Percentiles rank a stretch among this genome's conserved stretches.
Evolutionary conservation across 2,113 vertebrate genomes (phyloP).

Genomic region (Lagopus muta): DNA sequence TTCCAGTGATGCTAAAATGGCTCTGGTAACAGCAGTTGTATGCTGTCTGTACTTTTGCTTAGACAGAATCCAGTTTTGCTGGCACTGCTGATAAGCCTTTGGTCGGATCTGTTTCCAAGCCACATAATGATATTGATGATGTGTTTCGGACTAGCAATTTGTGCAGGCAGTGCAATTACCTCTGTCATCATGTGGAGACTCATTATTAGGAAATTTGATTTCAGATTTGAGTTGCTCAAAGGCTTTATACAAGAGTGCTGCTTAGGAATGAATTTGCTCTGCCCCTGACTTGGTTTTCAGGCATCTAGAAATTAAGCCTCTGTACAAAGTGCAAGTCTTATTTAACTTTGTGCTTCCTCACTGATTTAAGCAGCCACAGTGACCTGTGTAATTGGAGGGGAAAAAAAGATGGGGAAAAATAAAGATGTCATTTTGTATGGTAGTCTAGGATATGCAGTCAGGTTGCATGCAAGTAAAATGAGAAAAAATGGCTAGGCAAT

Average conservation of each 20-base stretch:
- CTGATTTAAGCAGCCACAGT: neutral
- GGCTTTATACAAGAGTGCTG: rapidly evolving
- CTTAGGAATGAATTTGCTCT: neutral
- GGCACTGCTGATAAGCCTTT: neutral
- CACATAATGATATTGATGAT: neutral
- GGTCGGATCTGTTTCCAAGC: neutral
- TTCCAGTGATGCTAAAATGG: neutral
- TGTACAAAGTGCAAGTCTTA: neutral
- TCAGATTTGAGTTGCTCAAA: neutral
- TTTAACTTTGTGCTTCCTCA: neutral
- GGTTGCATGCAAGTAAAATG: neutral
- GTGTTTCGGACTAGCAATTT: neutral
- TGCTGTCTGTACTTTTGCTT: neutral
- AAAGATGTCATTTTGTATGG: neutral
- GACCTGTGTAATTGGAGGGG: neutral
- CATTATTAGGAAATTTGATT: neutral
- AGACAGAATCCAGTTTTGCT: neutral
- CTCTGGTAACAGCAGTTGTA: neutral
- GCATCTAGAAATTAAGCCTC: neutral
- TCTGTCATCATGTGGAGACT: neutral
- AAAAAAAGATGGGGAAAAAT: neutral
- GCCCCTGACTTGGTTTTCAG: neutral
- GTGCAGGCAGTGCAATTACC: neutral
- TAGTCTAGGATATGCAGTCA: neutral
- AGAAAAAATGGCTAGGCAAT: neutral